A percentile compares a stretch with the other conserved stretches of the same genome.
These are phyloP conservation scores for Gnathonemus echidnorhynchus DNA, from an alignment of 2,113 vertebrate species.

Conservation along the genomic window DNA sequence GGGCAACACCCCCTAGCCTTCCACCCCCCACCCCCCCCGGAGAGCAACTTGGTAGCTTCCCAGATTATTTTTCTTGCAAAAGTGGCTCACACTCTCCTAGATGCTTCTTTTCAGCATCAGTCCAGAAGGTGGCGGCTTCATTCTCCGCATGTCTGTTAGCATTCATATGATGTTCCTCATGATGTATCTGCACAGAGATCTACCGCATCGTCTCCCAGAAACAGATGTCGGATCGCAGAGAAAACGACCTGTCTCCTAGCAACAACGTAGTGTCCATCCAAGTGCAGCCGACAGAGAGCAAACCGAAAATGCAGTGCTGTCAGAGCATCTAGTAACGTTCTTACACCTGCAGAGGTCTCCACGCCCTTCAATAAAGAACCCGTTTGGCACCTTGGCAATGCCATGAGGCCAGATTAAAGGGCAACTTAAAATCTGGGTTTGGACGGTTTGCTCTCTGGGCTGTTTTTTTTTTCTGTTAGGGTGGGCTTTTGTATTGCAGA, in stretches of 20 bases:
- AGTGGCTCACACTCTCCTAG: background rate
- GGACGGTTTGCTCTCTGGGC: background rate
- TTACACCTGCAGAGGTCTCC: background rate
- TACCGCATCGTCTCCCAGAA: slow-evolving; percentile 98
- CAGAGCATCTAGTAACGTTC: slow-evolving; percentile 72
- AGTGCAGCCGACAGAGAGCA: slow-evolving; percentile 95
- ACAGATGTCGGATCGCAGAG: slow-evolving; percentile 96
- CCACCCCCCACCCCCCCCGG: too few relatives aligned
- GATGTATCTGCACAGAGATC: slow-evolving; percentile 67
- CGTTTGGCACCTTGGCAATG: background rate
- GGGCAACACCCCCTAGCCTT: background rate
- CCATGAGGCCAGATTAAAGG: background rate
- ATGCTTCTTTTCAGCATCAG: background rate
- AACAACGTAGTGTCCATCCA: slow-evolving; percentile 99
- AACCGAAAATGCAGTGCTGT: slow-evolving; percentile 99
- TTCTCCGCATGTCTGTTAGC: background rate
- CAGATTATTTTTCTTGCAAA: background rate
- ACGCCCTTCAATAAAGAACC: background rate
- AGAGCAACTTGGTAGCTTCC: background rate
- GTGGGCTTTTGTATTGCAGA: background rate
- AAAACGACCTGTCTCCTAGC: slow-evolving; percentile 98
- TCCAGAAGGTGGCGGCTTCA: background rate
- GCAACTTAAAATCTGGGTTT: background rate
- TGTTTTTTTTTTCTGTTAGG: background rate
- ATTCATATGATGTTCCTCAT: background rate